Evolutionary conservation across 2,888 invertebrate species (phyloP), one percentile per base, ranked within the genome.

Genomic region (Rotaria sp.): DNA sequence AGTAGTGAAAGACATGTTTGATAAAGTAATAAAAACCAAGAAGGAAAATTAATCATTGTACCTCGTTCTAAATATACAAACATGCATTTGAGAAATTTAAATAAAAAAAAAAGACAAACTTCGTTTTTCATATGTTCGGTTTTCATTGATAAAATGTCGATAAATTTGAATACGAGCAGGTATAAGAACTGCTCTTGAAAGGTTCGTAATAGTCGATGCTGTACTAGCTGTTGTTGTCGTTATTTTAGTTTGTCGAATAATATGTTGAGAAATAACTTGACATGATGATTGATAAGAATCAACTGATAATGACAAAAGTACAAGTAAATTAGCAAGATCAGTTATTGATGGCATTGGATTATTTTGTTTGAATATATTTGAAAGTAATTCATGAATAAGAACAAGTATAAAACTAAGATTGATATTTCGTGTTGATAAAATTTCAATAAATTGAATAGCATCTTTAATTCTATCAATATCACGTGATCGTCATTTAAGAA

Each of bases 1-100:
- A 67, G 15, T 35, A 67, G 35, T 67, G 67, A 35, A 67, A 67
- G 67, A 67, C 67, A 67, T 21, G 67, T 67, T 67, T 35, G 67
- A 67, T 67, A 67, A 35, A 67, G 67, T 21, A 38, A 67, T 67
- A 67, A 67, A 67, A 67, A 67, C 67, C 67, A 67, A 15, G 67
- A 30, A 38, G 67, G 67, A 38, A 67, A 35, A 35, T 55, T 55
- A 10, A 10, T 24, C 8, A 55, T 26, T 26, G 55, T 10, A 26
- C 7, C 24, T 8, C 26, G 55, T 55, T 55, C 55, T 55, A 24
- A 21, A 50, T n/a, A 18, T 50, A 50, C 3, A 50, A 18, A 50
- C 3, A 50, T 18, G 1, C 10, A 18, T 13, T 13, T 50, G 50
- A 50, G 3, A 45, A 45, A 45, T 8, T 8, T 11, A 24, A 55